A percentile compares a stretch with the other conserved stretches of the same genome.
Conservation (phyloP, 1,140 invertebrate genomes). For the Conus betulinus region DNA sequence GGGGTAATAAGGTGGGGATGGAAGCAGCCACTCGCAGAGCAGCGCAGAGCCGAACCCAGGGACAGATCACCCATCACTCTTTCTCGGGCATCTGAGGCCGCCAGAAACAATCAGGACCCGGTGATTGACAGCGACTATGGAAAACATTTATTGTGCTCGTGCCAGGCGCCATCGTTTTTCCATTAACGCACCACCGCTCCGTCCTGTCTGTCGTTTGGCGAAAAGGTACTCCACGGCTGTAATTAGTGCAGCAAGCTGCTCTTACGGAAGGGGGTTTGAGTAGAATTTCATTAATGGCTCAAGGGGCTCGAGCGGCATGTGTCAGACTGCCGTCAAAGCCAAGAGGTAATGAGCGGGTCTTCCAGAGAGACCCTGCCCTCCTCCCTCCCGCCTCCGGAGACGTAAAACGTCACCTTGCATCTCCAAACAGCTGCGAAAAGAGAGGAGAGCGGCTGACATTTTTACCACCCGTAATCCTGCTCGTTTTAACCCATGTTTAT, state of each 20-base stretch:
- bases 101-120: not conserved
- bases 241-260: slow-evolving; percentile 30
- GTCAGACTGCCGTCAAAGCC: slow-evolving; percentile 19
- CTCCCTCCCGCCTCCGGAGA: not conserved
- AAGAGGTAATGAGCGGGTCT: slow-evolving; percentile 2
- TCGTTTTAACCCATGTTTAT: slow-evolving; percentile 31
- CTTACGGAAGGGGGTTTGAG: slow-evolving; percentile 26
- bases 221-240: not conserved
- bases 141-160: slow-evolving; percentile 8
- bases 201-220: not conserved
- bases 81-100: not conserved
- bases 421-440: slow-evolving; percentile 27
- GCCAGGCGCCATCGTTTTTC: slow-evolving; percentile 1
- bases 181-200: not conserved
- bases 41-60: too few relatives aligned
- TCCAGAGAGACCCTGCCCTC: not conserved
- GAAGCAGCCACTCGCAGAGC: not conserved
- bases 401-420: slow-evolving; percentile 33
- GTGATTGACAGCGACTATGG: slow-evolving; percentile 1
- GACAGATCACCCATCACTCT: too few relatives aligned
- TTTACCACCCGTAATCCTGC: slow-evolving; percentile 31
- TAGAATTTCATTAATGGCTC: slow-evolving; percentile 35
- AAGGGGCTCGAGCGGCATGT: slow-evolving; percentile 5
- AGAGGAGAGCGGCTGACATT: slow-evolving; percentile 23
- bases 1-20: not conserved